Evolutionary conservation across 2,113 vertebrate species (phyloP).

Genomic region (Pteropus alecto): DNA sequence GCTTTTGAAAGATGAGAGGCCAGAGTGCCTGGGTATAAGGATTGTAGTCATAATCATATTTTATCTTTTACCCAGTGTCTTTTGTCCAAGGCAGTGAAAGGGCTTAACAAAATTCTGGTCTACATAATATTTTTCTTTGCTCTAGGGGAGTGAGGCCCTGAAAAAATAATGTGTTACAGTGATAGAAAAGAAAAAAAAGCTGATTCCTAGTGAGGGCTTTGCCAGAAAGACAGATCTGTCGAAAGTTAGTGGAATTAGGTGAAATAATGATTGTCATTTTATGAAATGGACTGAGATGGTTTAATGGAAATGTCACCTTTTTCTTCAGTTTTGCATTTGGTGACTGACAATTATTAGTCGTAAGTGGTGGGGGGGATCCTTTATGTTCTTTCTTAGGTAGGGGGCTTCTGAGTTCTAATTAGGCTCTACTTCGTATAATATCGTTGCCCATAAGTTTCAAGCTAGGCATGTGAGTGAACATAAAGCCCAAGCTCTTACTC

Average conservation of each 20-base stretch:
- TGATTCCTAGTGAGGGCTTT: background rate
- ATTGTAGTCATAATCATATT: constrained; percentile 68
- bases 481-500: background rate
- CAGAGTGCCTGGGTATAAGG: constrained; percentile 54
- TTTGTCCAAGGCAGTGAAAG: constrained; percentile 74
- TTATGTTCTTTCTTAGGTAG: background rate
- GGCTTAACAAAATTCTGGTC: constrained; percentile 65
- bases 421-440: background rate
- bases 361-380: background rate
- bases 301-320: background rate
- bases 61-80: constrained; percentile 69
- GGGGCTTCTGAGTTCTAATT: background rate
- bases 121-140: constrained; percentile 70
- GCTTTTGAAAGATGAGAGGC: constrained; percentile 68
- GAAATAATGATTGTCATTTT: background rate
- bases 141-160: constrained; percentile 17
- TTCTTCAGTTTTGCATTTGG: background rate
- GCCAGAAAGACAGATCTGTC: background rate
- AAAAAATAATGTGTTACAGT: background rate
- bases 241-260: background rate
- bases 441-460: background rate
- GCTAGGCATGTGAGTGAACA: background rate
- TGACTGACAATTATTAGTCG: background rate
- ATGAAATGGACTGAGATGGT: background rate
- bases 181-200: background rate